Evolutionary conservation across 1,140 invertebrate species (phyloP), one percentile per base, ranked within the genome.

Genomic region (Trichogramma pretiosum): DNA sequence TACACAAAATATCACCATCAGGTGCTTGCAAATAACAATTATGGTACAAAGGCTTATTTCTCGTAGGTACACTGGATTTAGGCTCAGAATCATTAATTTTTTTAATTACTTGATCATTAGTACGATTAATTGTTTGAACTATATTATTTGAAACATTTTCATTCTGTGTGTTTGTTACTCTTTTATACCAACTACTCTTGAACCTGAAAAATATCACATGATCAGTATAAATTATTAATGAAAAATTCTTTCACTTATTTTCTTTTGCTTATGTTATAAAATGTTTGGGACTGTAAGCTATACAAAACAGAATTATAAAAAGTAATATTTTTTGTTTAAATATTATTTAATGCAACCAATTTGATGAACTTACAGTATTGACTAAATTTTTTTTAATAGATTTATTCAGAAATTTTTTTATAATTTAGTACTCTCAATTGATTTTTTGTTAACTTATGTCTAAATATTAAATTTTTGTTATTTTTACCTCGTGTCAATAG

Each of bases 11-110:
- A 51, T 87, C 82, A 7, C 84, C 84, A 66, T 91, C 87, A 1
- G 85, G 85, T 7, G 87, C 87, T 67, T 82, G 67, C 28, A 92
- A 67, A 41, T 80, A 78, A 59, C 85, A 87, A 67, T 91, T 90
- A 59, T 89, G 77, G 68, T 91, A 92, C 32, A 90, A 69, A 1
- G 82, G 81, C 52, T 77, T 83, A 4, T 75, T 76, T 22, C 79
- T 63, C 13, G 75, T 76, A 14, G 72, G 61, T 49, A 70, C 59
- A 38, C 51, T 61, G 43, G 44, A 54, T 52, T 59, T 56, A 44
- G 37, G 40, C 13, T 17, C 41, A 19, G 21, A 11, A 41, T 43
- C 55, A 21, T 48, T 50, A 7, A 50, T 56, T 52, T 19, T 54
- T 38, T 28, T 36, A 42, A 54, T 33, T 30, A 54, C 46, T 50